A percentile compares a stretch with the other conserved stretches of the same genome.
phyloP scores from a whole-genome alignment of 2,113 vertebrate species.

The Carlito syrichta region DNA sequence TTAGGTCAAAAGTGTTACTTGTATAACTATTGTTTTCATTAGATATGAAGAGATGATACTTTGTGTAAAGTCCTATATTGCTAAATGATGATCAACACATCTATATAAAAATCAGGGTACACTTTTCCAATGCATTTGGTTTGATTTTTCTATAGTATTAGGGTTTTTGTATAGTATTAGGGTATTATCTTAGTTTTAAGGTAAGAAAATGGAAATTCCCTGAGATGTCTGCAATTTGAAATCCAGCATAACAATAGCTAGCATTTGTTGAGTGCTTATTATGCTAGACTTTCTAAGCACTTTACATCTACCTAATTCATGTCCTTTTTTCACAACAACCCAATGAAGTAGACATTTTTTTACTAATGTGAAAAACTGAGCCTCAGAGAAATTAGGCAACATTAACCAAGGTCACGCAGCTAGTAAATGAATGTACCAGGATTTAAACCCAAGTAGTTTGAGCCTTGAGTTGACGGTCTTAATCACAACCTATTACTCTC shows the following conservation, averaged over 20 bases:
- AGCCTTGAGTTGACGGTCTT: not conserved
- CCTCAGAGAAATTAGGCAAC: not conserved
- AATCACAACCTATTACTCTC: not conserved
- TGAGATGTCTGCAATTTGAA: conserved; percentile 28
- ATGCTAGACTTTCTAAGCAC: not conserved
- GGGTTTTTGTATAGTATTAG: not conserved
- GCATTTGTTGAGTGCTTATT: not conserved
- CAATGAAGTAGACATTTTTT: not conserved
- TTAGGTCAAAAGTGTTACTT: not conserved
- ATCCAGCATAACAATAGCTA: not conserved
- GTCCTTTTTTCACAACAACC: not conserved
- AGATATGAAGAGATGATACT: not conserved
- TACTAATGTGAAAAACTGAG: not conserved
- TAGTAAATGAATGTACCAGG: not conserved
- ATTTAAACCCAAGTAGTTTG: not conserved
- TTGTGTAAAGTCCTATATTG: not conserved
- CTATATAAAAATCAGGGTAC: not conserved
- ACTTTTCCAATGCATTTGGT: not conserved
- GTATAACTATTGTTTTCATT: not conserved
- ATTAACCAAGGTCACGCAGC: not conserved
- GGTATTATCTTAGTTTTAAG: too few species aligned
- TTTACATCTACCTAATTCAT: not conserved
- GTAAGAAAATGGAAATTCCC: too few species aligned
- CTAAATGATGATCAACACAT: not conserved
- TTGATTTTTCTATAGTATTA: not conserved